These are phyloP conservation scores for Danionella cerebrum DNA, from an alignment of 2,113 vertebrate genomes.

Conservation along the genomic window DNA sequence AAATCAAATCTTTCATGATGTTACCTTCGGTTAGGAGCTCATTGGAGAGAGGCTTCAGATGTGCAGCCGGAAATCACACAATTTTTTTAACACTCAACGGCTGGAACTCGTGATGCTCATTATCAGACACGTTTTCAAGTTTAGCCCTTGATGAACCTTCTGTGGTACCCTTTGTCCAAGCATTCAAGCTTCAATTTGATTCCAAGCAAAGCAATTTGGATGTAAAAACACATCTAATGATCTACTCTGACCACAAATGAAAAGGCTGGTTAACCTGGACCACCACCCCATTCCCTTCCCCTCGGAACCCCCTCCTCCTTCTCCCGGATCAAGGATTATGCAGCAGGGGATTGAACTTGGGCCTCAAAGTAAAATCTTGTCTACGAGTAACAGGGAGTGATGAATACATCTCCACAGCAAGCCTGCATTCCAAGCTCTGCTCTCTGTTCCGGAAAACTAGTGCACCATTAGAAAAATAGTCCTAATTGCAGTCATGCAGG, in stretches of 20 bases:
- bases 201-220: not conserved
- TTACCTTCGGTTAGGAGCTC: constrained; percentile 11
- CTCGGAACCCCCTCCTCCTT: constrained; percentile 45
- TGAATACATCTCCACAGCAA: constrained; percentile 48
- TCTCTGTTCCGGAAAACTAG: constrained; percentile 15
- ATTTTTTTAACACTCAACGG: too few relatives aligned
- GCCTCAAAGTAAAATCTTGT: constrained; percentile 59
- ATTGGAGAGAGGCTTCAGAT: constrained; percentile 34
- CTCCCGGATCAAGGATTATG: constrained; percentile 59
- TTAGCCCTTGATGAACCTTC: constrained; percentile 2
- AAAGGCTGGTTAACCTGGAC: too few relatives aligned
- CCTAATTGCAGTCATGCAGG: constrained; percentile 57
- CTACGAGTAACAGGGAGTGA: constrained; percentile 47
- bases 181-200: not conserved
- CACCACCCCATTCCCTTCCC: constrained; percentile 26
- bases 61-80: too few relatives aligned
- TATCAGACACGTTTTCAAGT: too few relatives aligned
- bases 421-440: constrained; percentile 39
- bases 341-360: constrained; percentile 42
- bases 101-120: too few relatives aligned
- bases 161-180: not conserved
- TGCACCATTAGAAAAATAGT: constrained; percentile 38
- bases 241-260: too few relatives aligned
- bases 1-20: constrained; percentile 27
- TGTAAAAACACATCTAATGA: not conserved